Percentiles rank a stretch among this genome's conserved stretches.
Conservation (phyloP, 2,888 invertebrate genomes). For the Noctuana brunneofusca region DNA sequence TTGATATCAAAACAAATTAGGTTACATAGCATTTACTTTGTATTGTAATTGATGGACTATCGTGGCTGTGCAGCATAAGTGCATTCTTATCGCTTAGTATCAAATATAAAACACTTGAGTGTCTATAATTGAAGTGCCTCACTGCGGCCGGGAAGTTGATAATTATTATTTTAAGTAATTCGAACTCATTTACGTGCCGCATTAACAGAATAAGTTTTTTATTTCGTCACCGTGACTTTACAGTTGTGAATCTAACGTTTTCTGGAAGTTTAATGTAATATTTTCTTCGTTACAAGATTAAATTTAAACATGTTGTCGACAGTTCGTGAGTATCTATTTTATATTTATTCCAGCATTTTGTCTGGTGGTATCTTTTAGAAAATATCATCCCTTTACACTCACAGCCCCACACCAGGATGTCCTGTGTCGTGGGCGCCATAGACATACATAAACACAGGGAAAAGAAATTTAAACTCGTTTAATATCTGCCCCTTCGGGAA, state of each 20-base stretch:
- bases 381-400: too few relatives aligned
- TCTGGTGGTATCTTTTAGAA: too few relatives aligned
- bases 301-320: constrained; percentile 43
- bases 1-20: too few relatives aligned
- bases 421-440: too few relatives aligned
- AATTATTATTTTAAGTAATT: background rate
- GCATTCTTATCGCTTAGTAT: too few relatives aligned
- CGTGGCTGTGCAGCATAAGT: too few relatives aligned
- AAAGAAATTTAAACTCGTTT: too few relatives aligned
- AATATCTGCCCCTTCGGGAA: too few relatives aligned
- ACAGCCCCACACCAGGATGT: too few relatives aligned
- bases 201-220: background rate
- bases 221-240: background rate
- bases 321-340: constrained; percentile 48
- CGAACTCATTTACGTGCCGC: background rate
- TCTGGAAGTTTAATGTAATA: background rate
- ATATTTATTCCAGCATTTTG: too few relatives aligned
- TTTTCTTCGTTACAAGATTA: background rate
- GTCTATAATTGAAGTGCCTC: background rate
- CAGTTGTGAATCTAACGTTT: background rate
- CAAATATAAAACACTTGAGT: background rate
- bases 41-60: too few relatives aligned
- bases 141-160: background rate
- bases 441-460: too few relatives aligned
- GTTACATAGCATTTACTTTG: background rate